Evolutionary conservation across 2,113 vertebrate species (phyloP).

Genomic region (Gasterosteus nipponicus): DNA sequence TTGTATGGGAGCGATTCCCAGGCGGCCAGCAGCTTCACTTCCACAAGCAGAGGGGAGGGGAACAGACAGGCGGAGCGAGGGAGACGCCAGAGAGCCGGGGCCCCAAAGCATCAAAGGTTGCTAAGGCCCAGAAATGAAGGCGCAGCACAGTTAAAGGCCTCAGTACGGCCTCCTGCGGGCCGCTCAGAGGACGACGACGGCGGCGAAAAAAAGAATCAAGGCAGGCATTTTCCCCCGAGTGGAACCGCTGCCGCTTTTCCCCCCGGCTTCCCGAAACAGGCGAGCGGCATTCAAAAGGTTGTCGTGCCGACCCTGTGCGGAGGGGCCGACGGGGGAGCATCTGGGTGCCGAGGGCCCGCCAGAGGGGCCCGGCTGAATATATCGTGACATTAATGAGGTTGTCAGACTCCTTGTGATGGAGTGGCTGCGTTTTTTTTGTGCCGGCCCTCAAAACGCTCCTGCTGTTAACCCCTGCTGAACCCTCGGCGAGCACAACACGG

Average conservation of each 20-base stretch:
- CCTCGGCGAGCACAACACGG: constrained; percentile 10
- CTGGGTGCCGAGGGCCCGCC: constrained; percentile 62
- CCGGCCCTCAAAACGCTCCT: constrained; percentile 76
- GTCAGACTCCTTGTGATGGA: constrained; percentile 77
- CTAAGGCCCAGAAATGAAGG: constrained; percentile 80
- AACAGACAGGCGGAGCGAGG: constrained; percentile 57
- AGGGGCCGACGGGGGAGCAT: constrained; percentile 64
- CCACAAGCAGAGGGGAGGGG: constrained; percentile 66
- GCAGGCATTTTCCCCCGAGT: constrained; percentile 62
- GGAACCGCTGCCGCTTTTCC: constrained; percentile 42
- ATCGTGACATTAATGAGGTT: constrained; percentile 83
- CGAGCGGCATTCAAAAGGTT: constrained; percentile 63
- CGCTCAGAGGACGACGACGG: constrained; percentile 41
- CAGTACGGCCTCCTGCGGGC: constrained; percentile 68
- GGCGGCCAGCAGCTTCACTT: constrained; percentile 71
- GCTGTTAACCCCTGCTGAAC: constrained; percentile 80
- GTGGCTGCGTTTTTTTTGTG: constrained; percentile 80
- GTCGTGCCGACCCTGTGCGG: constrained; percentile 50
- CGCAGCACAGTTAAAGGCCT: constrained; percentile 70
- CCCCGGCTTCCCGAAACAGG: constrained; percentile 48
- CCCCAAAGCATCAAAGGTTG: constrained; percentile 84
- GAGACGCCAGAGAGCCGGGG: constrained; percentile 73
- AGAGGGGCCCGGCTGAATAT: constrained; percentile 74
- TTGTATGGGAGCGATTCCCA: constrained; percentile 74
- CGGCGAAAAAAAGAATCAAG: constrained; percentile 48